A percentile compares a stretch with the other conserved stretches of the same genome.
phyloP scores from a whole-genome alignment of 2,113 vertebrate genomes.

The Sinocyclocheilus maitianheensis region DNA sequence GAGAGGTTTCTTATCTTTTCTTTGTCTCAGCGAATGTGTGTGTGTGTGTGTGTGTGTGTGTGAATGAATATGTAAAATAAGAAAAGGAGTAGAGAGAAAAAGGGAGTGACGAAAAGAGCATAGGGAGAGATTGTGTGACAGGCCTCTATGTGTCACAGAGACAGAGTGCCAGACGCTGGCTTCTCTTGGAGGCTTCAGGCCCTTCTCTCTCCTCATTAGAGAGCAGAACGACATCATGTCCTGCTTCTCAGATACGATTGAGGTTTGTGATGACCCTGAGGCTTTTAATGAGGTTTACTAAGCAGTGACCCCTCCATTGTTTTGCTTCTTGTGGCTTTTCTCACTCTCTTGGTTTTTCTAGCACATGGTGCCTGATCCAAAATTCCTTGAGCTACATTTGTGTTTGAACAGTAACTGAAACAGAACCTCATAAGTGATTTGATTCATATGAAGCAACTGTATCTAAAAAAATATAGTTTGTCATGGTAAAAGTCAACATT shows the following conservation, averaged over 20 bases:
- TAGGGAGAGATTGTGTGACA: constrained; percentile 19
- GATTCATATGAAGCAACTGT: background rate
- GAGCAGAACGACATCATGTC: constrained; percentile 62
- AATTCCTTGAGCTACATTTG: background rate
- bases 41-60: background rate
- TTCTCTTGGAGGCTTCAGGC: constrained; percentile 26
- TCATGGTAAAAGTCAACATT: no score
- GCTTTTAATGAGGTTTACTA: constrained; percentile 51
- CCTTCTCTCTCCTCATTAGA: constrained; percentile 64
- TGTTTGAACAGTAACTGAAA: background rate
- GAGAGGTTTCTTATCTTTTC: constrained; percentile 20
- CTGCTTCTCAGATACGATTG: constrained; percentile 62
- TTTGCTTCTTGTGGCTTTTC: constrained; percentile 1
- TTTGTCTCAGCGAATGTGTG: background rate
- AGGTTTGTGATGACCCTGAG: constrained; percentile 56
- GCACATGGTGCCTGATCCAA: background rate
- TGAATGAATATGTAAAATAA: background rate
- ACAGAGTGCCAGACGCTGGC: constrained; percentile 54
- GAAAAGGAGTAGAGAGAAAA: background rate
- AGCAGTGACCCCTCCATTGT: constrained; percentile 5
- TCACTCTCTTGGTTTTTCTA: background rate
- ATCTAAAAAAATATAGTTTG: no score
- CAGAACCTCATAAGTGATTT: background rate
- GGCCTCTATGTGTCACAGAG: constrained; percentile 50
- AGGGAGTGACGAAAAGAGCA: constrained; percentile 19